Evolutionary conservation across 2,797 vertebrate genomes (phyloP).

Genomic region (Rhynchonycteris naso): DNA sequence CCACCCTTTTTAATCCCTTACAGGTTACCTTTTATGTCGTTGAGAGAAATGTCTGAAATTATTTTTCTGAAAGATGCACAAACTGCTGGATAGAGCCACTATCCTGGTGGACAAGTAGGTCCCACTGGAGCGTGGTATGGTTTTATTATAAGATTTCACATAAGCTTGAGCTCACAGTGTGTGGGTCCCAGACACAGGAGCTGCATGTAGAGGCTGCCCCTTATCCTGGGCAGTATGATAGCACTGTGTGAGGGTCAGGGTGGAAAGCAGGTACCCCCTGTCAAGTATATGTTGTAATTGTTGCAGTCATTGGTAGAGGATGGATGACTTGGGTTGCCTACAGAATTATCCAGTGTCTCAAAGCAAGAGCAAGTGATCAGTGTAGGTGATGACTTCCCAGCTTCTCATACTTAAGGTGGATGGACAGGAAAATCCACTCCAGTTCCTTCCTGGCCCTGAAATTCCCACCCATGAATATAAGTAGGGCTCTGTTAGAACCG

Average conservation of each 20-base stretch:
- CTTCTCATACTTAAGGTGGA: background rate
- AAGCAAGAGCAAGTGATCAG: background rate
- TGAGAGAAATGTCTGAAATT: background rate
- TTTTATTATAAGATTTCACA: background rate
- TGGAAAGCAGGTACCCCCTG: background rate
- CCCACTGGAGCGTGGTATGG: background rate
- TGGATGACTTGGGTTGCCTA: background rate
- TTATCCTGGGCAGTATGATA: background rate
- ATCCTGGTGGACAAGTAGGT: background rate
- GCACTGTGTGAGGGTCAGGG: too few relatives aligned
- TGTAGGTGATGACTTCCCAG: background rate
- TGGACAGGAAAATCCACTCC: background rate
- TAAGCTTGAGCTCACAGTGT: background rate
- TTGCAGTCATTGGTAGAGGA: background rate
- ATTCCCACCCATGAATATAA: background rate
- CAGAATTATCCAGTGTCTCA: background rate
- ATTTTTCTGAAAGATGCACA: background rate
- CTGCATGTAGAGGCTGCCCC: too few relatives aligned
- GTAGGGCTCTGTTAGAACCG: background rate
- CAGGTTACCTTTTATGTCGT: background rate
- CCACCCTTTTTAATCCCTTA: background rate
- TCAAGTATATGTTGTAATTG: fast-evolving
- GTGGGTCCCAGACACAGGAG: background rate
- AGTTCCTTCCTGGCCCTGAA: background rate
- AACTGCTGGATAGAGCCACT: background rate